Base-by-base conservation (phyloP, 2,888 invertebrate species). In the Eulithis testata region DNA sequence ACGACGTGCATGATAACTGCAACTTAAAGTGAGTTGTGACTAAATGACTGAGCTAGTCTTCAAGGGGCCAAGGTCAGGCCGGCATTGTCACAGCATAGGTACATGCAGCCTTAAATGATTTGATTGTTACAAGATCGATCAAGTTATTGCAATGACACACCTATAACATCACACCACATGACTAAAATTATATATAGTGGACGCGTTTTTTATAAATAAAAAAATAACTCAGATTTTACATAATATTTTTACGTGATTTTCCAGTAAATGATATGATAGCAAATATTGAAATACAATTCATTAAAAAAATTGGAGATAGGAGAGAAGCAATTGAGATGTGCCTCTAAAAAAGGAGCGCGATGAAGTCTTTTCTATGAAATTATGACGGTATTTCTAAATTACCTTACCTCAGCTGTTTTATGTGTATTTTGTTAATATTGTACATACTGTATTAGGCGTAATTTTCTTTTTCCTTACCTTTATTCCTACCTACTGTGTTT, bases 361-460 rank as follows among this genome's bases (percentile, higher is more conserved):
- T 63, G 56, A 68, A 65, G 7, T 68, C 62, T 60, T 62, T 61
- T 40, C n/a, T 55, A 56, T 36, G 12, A 50, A 62, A 14, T 14
- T 57, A 9, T 47, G 2, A 4, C 9, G 0, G 11, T 6, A 54
- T 43, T 31, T 31, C 31, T 31, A 31, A 31, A 31, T 21, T 21
- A 21, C 21, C 21, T 21, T 21, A 21, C 21, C 21, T 21, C 21
- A 44, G 1, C 6, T 11, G 1, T 44, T 44, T 44, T 44, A 11
- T 21, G 21, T 21, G 21, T 21, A 21, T 21, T 21, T 21, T 21
- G 21, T 21, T 1, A 21, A 21, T 21, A 21, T 21, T 21, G 21
- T 21, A 21, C 1, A 21, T 21, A 21, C 21, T 21, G 21, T 21
- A 21, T 21, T 21, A 21, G 21, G 1, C 21, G 21, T 21, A 21